Evolutionary conservation across 2,797 vertebrate genomes (phyloP), one percentile per base, ranked within the genome.

Genomic region (Acanthiza pusilla): DNA sequence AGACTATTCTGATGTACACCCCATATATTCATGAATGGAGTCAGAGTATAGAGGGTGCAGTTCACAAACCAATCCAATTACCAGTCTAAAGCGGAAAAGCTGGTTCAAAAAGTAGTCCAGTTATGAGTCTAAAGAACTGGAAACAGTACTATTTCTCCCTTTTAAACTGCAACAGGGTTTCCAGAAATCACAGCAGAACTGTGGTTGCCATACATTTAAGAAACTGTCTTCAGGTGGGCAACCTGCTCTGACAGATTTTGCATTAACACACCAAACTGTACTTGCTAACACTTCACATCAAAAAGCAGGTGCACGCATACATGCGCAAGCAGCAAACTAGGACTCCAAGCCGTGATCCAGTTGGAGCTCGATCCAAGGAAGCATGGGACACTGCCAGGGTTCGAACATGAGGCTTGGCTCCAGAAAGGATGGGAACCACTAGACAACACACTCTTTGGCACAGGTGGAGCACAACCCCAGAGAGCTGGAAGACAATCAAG

Each of bases 371-470:
- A 91, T 88, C 73, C 85, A 91, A 86, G 79, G 91, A 90, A 94
- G 88, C 85, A 58, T 96, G 96, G 94, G 95, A 88, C 70, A 84
- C 60, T 96, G 96, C 95, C 96, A 96, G 95, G 65, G 94, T 73
- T 96, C 83, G 27, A 96, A 94, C 91, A 96, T 88, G 96, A 96
- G 89, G 93, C 88, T 96, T 95, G 95, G 96, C 96, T 95, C 76
- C 80, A 48, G 91, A 50, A 77, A 90, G 85, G 76, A 95, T 96
- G 93, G 95, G 96, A 96, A 95, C 93, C 95, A 96, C 96, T 95
- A 96, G 96, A 96, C 96, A 6, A 96, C 96, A 96, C 96, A 96
- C 85, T 84, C 83, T 90, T 91, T 96, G 96, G 95, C 96, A 95
- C 91, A 95, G 95, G 95, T 96, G 90, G 85, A 96, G 79, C 89